These are phyloP conservation scores for Yponomeuta cagnagella DNA, from an alignment of 2,888 invertebrate genomes.

Conservation along the genomic window DNA sequence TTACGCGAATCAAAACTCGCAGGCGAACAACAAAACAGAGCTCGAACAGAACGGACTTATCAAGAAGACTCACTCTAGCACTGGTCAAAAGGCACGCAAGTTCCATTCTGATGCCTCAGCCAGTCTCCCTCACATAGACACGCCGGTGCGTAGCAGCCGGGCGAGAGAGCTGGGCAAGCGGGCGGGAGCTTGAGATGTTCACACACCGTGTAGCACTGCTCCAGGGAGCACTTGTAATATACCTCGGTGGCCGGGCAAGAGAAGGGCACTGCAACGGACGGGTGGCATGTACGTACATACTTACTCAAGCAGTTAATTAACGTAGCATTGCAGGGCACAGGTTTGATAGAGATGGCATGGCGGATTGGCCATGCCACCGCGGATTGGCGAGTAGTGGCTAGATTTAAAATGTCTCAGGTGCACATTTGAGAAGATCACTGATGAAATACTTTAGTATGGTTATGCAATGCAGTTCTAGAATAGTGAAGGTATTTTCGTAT, in stretches of 20 bases:
- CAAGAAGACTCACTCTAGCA: background rate
- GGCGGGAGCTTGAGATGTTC: background rate
- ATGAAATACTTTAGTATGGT: too few relatives aligned
- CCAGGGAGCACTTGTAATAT: background rate
- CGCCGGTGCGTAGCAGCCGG: slow-evolving; percentile 12
- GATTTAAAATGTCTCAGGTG: too few relatives aligned
- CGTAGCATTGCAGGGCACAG: too few relatives aligned
- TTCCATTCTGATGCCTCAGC: slow-evolving; percentile 16
- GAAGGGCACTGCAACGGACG: background rate
- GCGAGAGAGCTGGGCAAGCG: background rate
- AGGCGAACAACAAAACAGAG: too few relatives aligned
- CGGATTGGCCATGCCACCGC: too few relatives aligned
- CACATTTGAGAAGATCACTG: too few relatives aligned
- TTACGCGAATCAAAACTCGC: too few relatives aligned
- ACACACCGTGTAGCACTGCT: background rate
- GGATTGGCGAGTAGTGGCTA: too few relatives aligned
- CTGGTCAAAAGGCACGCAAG: slow-evolving; percentile 15
- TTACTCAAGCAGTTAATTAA: too few relatives aligned
- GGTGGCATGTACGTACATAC: background rate
- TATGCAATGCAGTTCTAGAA: too few relatives aligned
- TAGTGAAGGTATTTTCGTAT: too few relatives aligned
- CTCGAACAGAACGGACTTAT: background rate
- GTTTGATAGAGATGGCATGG: too few relatives aligned
- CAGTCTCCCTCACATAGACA: slow-evolving; percentile 19
- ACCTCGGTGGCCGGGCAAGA: slow-evolving; percentile 6